A percentile compares a stretch with the other conserved stretches of the same genome.
phyloP scores from a whole-genome alignment of 2,888 invertebrate species.

The Aspidiotus rigidus region DNA sequence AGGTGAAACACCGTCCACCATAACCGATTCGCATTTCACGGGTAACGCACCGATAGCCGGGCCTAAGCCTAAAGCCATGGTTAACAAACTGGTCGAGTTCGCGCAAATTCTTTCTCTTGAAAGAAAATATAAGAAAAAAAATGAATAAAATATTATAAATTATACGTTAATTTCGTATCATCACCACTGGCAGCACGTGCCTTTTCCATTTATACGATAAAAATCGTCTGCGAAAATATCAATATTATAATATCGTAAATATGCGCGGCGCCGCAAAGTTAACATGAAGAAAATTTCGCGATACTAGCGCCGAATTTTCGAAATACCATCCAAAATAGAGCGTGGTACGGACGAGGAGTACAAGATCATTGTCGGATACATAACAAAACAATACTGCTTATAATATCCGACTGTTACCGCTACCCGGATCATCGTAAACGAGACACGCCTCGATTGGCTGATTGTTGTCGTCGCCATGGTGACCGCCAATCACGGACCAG shows the following conservation, averaged over 20 bases:
- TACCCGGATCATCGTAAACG: conserved; percentile 37
- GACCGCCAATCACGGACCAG: conserved; percentile 42
- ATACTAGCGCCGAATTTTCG: conserved; percentile 29
- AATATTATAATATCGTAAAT: no score
- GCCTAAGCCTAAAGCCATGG: conserved; percentile 36
- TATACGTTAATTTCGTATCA: conserved; percentile 9
- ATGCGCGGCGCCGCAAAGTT: conserved; percentile 3
- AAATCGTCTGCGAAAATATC: no score
- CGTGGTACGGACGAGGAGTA: conserved; percentile 34
- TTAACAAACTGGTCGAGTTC: conserved; percentile 41
- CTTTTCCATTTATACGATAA: no score
- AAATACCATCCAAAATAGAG: conserved; percentile 26
- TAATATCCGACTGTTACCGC: conserved; percentile 29
- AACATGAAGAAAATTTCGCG: conserved; percentile 18
- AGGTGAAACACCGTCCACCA: conserved; percentile 24
- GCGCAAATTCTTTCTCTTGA: neutral
- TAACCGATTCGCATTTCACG: conserved; percentile 30
- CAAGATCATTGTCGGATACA: conserved; percentile 34
- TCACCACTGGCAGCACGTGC: neutral
- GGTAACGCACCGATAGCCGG: conserved; percentile 36
- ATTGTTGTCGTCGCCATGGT: conserved; percentile 43
- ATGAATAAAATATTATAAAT: neutral
- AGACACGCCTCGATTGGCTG: conserved; percentile 39
- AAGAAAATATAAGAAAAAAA: neutral
- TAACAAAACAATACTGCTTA: conserved; percentile 32